Evolutionary conservation across 1,140 invertebrate genomes (phyloP), one percentile per base, ranked within the genome.

Genomic region (Tribolium castaneum): DNA sequence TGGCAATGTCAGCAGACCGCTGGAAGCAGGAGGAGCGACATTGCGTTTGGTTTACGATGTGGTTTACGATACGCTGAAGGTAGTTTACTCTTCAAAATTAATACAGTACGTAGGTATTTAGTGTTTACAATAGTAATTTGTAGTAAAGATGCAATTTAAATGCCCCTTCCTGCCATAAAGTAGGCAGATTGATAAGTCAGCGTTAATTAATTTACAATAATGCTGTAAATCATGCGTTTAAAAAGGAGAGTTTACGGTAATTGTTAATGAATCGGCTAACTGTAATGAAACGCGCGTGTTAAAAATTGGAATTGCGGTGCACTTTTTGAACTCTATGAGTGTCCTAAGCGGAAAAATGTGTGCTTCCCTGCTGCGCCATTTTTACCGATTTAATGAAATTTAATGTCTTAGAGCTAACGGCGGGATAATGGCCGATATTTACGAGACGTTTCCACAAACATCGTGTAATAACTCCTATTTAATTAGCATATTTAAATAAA

Each of bases 401-500:
- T 66, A 66, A 66, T 66, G 59, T 66, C 13, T 25, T 59, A 59
- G 30, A 66, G 45, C n/a, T 66, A 66, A 66, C 59, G 59, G 59
- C 25, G 45, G 30, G 59, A 66, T 66, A 35, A 35, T 35, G 34
- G 30, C 59, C 30, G 30, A 66, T 66, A 66, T 66, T 66, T 66
- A 66, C 59, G 59, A 66, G 25, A 66, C 30, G 35, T 66, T 66
- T 66, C 59, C 59, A 66, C 59, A 66, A 66, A 66, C 59, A 66
- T 66, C 59, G 30, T 66, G 59, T 66, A 66, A 66, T 66, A 66
- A 66, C 59, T 66, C 59, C 59, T 52, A 74, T 39, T 74, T 75
- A 59, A 75, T 54, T 75, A 54, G 73, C 73, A 75, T 59, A 52
- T 74, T 74, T 39, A 51, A 12, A 54, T 59, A 76, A 76, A 76